Percentiles rank a stretch among this genome's conserved stretches.
Conservation (phyloP, 2,113 vertebrate genomes). For the Thalassarche chlororhynchos region DNA sequence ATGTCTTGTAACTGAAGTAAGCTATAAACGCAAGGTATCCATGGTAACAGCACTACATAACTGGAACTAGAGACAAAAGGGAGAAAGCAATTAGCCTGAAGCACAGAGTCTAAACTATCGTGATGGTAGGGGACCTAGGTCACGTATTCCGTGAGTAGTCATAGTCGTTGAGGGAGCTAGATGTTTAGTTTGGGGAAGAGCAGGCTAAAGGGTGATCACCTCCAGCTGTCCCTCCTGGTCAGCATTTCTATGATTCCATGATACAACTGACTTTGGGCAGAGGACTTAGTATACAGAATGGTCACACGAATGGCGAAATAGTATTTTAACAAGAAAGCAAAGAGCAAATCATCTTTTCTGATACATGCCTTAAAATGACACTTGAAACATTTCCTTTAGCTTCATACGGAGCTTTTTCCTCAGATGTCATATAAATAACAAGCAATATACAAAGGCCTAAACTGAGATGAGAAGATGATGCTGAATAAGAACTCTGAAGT, state of each 20-base stretch:
- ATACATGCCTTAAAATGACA: background rate
- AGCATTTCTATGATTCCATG: background rate
- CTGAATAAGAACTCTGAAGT: background rate
- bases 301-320: background rate
- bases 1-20: background rate
- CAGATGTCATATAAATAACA: background rate
- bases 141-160: background rate
- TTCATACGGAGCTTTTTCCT: background rate
- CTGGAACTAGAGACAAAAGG: background rate
- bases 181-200: background rate
- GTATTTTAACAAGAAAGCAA: background rate
- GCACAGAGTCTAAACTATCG: fast-evolving
- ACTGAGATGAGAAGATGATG: background rate
- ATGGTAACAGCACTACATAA: background rate
- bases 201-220: background rate
- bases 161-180: background rate
- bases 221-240: background rate
- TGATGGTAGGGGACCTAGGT: background rate
- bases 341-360: background rate
- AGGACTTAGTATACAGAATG: background rate
- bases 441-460: background rate
- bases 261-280: background rate
- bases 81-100: background rate
- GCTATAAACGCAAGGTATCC: background rate
- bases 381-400: background rate